phyloP scores from a whole-genome alignment of 1,140 invertebrate species.

The Microplitis mediator region DNA sequence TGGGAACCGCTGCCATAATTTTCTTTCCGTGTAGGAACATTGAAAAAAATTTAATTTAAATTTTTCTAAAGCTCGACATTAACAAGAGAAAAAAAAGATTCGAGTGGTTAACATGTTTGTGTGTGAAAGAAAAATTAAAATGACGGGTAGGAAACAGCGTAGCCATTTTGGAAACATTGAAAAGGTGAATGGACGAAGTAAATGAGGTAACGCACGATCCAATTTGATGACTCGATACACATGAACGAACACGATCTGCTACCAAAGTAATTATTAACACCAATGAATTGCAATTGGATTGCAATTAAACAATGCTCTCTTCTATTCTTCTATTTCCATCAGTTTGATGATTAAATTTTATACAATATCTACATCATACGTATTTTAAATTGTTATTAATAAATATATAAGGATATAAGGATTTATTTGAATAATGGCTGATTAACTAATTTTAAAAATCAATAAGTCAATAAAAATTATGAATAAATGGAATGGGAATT shows the following conservation, averaged over 20 bases:
- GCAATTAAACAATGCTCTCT: slow-evolving; percentile 47
- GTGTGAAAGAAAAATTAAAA: too few relatives aligned
- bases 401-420: not conserved
- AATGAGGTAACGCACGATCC: slow-evolving; percentile 38
- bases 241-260: slow-evolving; percentile 46
- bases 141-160: not conserved
- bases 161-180: slow-evolving; percentile 6
- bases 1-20: too few relatives aligned
- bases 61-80: too few relatives aligned
- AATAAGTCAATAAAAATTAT: too few relatives aligned
- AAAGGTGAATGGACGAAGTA: slow-evolving; percentile 26
- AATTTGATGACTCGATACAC: slow-evolving; percentile 57
- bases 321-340: not conserved
- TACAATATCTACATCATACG: not conserved
- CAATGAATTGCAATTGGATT: slow-evolving; percentile 39
- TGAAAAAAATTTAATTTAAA: too few relatives aligned
- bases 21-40: too few relatives aligned
- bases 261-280: slow-evolving; percentile 54
- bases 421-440: too few relatives aligned
- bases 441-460: too few relatives aligned
- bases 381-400: not conserved
- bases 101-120: too few relatives aligned
- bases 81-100: too few relatives aligned
- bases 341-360: not conserved
- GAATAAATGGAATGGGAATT: not conserved